Evolutionary conservation across 2,113 vertebrate genomes (phyloP).

Genomic region (Thomomys bottae): DNA sequence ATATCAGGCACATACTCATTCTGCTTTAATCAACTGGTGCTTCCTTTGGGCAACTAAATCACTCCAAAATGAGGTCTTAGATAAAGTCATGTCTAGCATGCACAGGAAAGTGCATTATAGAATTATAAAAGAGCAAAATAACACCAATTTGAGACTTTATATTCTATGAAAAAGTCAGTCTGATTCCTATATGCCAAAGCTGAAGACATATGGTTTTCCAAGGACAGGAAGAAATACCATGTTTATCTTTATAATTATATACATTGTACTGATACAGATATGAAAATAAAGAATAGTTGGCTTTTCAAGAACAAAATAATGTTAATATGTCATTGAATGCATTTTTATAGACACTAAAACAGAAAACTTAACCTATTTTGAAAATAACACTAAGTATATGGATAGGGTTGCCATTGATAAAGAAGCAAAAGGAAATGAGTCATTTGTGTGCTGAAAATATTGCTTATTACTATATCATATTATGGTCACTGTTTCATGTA

Average conservation of each 20-base stretch:
- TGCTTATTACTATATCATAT: slow-evolving; percentile 1
- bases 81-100: neutral
- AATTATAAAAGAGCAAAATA: neutral
- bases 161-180: neutral
- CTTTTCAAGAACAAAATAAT: neutral
- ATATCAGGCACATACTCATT: neutral
- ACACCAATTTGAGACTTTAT: neutral
- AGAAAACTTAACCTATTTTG: neutral
- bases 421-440: neutral
- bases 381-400: neutral
- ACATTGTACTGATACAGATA: neutral
- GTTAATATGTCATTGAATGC: neutral
- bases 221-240: neutral
- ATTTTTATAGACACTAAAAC: neutral
- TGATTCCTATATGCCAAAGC: neutral
- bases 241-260: neutral
- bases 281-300: neutral
- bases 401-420: neutral
- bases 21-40: slow-evolving; percentile 13
- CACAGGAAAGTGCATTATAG: neutral
- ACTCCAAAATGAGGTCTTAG: slow-evolving; percentile 16
- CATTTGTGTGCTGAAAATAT: neutral
- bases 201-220: neutral
- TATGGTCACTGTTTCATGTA: neutral
- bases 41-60: neutral